These are phyloP conservation scores for Lutra lutra DNA, from an alignment of 2,797 vertebrate genomes.

Conservation along the genomic window DNA sequence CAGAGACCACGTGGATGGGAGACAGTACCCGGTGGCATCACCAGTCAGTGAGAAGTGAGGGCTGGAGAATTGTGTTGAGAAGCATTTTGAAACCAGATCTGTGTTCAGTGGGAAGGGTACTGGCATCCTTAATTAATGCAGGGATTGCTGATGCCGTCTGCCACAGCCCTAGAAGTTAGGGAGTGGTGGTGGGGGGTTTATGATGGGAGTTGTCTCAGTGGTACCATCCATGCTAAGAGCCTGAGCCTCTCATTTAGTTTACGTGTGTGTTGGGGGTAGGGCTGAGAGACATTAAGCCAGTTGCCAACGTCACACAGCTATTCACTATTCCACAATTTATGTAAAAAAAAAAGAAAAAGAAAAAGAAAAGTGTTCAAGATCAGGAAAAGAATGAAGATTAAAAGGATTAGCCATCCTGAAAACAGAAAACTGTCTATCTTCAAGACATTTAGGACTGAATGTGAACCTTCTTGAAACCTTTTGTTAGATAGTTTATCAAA, in stretches of 20 bases:
- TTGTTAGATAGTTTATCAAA: not conserved
- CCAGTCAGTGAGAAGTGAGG: not conserved
- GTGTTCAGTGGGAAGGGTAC: not conserved
- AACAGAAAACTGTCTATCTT: constrained; percentile 3
- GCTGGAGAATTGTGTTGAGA: not conserved
- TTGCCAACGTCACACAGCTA: not conserved
- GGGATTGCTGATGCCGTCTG: not conserved
- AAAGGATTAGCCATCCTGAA: not conserved
- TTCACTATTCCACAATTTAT: not conserved
- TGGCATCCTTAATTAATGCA: not conserved
- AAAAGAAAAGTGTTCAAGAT: not conserved
- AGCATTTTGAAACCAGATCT: not conserved
- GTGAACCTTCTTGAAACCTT: not conserved
- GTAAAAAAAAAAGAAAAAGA: too few relatives aligned
- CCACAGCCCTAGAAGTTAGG: not conserved
- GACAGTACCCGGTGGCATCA: fast-evolving
- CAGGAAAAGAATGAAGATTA: constrained; percentile 41
- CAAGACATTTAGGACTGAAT: not conserved
- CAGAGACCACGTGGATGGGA: not conserved
- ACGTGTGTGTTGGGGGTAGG: not conserved
- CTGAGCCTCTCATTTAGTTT: not conserved
- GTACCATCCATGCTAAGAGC: not conserved
- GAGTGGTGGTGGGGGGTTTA: too few relatives aligned
- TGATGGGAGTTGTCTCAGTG: not conserved
- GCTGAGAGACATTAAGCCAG: not conserved